Base-by-base conservation (phyloP, 2,113 vertebrate species). In the Psammodynastes pulverulentus region DNA sequence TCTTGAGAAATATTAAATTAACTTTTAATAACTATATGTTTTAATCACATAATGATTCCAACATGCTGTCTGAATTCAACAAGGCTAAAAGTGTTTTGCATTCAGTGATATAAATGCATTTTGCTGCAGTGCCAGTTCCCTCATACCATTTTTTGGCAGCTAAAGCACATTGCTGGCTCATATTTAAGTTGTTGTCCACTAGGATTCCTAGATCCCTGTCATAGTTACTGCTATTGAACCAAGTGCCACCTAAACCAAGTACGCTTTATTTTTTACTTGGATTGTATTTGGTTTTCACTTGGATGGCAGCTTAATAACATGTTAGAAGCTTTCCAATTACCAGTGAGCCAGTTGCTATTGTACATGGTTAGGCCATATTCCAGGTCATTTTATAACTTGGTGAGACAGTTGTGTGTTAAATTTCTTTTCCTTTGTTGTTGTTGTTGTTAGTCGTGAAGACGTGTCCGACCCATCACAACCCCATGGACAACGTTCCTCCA, bases 381-480 rank as follows among this genome's bases (percentile, higher is more conserved):
- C 95, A 95, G 95, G 94, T 96, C 95, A 97, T 95, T 96, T 95
- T 94, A 95, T 95, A 96, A 96, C 84, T 95, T 46, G 95, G 95
- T 89, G 94, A 95, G 93, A 93, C 95, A 93, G 95, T 51, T 0
- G 58, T 0, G 89, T 0, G 89, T 17, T 67, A 90, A 92, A 58
- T 94, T 96, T 96, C 96, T 94, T 93, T 93, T n/a, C n/a, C n/a
- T n/a, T n/a, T n/a, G n/a, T n/a, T n/a, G n/a, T n/a, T n/a, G n/a
- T n/a, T n/a, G n/a, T n/a, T n/a, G n/a, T n/a, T n/a, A n/a, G n/a
- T n/a, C n/a, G n/a, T n/a, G n/a, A n/a, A n/a, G n/a, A n/a, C n/a
- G n/a, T n/a, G n/a, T n/a, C n/a, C n/a, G n/a, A n/a, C n/a, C n/a
- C n/a, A n/a, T n/a, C n/a, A n/a, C n/a, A n/a, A n/a, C n/a, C n/a